These are phyloP conservation scores for Allobates femoralis DNA, from an alignment of 2,797 vertebrate genomes.

Conservation along the genomic window DNA sequence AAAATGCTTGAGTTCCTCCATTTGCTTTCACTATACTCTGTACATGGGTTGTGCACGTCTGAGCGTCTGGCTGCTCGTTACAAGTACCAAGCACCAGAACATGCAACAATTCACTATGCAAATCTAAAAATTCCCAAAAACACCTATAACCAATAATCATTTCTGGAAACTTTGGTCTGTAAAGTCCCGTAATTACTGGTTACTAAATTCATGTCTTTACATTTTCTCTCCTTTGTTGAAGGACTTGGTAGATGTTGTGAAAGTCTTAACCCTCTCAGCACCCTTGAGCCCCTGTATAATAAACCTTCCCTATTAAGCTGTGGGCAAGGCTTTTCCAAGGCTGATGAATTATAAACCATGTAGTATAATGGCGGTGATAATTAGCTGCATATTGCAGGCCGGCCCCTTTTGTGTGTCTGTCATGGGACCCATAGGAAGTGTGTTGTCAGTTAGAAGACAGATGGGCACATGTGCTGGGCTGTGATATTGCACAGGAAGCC, in stretches of 20 bases:
- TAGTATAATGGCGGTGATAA: constrained; percentile 34
- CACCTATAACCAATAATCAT: background rate
- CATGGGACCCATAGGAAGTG: constrained; percentile 52
- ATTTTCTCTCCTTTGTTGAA: background rate
- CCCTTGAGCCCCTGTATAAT: background rate
- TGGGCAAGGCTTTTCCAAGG: constrained; percentile 6
- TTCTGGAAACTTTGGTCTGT: background rate
- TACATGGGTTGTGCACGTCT: no score
- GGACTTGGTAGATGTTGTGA: background rate
- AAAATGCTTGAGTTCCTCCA: no score
- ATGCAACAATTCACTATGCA: background rate
- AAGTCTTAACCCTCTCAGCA: constrained; percentile 7
- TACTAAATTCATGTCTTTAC: background rate
- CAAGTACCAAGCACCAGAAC: no score
- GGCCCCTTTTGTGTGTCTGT: constrained; percentile 19
- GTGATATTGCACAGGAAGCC: constrained; percentile 51
- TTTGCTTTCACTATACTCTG: no score
- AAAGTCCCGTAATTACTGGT: background rate
- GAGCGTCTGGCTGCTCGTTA: no score
- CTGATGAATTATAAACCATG: constrained; percentile 16
- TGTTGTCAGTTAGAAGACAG: constrained; percentile 59
- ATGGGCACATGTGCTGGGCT: constrained; percentile 51
- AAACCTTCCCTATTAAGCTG: background rate
- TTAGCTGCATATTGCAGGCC: constrained; percentile 40
- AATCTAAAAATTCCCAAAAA: background rate